Conservation (phyloP, 2,113 vertebrate genomes). For the Porphyrio hochstetteri region DNA sequence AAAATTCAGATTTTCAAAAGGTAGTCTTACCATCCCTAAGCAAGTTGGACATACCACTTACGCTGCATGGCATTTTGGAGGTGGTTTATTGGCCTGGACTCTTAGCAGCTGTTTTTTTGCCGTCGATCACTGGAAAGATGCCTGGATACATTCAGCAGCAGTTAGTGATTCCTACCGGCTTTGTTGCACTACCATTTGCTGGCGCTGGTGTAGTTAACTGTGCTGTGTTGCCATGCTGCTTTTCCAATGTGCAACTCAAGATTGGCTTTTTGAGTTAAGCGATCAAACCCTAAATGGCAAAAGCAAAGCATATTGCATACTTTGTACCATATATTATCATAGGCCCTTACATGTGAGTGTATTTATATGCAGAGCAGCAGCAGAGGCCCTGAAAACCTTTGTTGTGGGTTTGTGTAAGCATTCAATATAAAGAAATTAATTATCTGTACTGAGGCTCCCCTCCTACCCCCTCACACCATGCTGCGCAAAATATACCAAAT, state of each 20-base stretch:
- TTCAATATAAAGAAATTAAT: conserved; percentile 26
- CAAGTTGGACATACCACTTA: neutral
- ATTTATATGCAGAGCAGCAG: neutral
- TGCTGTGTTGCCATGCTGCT: neutral
- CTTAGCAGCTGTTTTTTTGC: neutral
- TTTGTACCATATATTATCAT: neutral
- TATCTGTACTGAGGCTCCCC: neutral
- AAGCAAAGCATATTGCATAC: neutral
- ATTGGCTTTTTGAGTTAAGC: neutral
- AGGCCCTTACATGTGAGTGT: neutral
- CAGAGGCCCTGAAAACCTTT: conserved; percentile 13
- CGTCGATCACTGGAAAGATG: neutral
- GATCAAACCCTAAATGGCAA: neutral
- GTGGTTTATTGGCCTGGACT: neutral
- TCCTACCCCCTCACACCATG: neutral
- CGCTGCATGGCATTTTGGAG: neutral
- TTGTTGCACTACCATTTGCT: neutral
- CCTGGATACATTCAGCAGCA: neutral
- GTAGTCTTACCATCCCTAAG: neutral
- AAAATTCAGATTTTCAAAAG: neutral
- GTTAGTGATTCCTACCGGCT: neutral
- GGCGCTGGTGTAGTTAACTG: neutral
- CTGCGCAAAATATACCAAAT: conserved; percentile 49
- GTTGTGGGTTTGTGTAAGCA: conserved; percentile 14
- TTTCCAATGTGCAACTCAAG: neutral